These are phyloP conservation scores for Drosophila lowei DNA, from an alignment of 1,140 invertebrate species.

Conservation along the genomic window DNA sequence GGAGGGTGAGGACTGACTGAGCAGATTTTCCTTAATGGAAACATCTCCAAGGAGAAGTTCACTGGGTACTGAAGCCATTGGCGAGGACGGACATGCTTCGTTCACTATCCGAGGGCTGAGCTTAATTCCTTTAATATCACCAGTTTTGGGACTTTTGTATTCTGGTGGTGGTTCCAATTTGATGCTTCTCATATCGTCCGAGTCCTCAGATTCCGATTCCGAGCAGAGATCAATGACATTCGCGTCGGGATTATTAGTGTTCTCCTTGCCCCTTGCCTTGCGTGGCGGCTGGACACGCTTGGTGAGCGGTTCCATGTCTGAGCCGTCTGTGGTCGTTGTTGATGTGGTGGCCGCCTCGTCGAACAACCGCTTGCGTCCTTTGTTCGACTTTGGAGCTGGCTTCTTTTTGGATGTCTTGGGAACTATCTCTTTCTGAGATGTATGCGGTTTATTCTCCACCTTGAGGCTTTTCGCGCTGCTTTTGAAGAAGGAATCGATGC, in stretches of 20 bases:
- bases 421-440: not conserved
- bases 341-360: constrained; percentile 24
- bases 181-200: not conserved
- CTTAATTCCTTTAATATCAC: too few species aligned
- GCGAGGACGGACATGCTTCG: too few species aligned
- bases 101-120: too few species aligned
- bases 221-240: constrained; percentile 65
- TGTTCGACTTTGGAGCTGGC: not conserved
- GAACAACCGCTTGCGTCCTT: constrained; percentile 66
- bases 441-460: constrained; percentile 21
- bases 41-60: too few species aligned
- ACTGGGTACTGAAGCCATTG: too few species aligned
- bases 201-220: constrained; percentile 26
- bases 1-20: too few species aligned
- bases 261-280: constrained; percentile 41
- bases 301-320: not conserved
- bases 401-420: constrained; percentile 11
- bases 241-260: not conserved
- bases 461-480: constrained; percentile 61
- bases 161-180: not conserved
- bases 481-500: constrained; percentile 71
- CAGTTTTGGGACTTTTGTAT: not conserved
- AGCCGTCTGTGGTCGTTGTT: not conserved
- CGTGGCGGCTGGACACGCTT: constrained; percentile 45
- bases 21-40: too few species aligned